These are phyloP conservation scores for Thyatira batis DNA, from an alignment of 2,888 invertebrate species.

Conservation along the genomic window DNA sequence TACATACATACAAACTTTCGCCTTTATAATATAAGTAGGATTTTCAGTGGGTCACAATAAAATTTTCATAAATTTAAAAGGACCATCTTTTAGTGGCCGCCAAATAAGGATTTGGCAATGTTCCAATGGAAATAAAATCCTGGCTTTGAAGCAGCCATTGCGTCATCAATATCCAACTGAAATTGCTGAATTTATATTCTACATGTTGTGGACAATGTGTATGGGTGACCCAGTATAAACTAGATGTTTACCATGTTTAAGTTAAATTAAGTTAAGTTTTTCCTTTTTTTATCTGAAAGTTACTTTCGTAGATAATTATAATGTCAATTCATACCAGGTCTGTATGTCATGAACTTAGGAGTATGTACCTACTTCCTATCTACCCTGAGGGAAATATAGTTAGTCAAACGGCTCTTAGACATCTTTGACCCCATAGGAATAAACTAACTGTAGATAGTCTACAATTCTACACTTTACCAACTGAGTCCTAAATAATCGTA, in stretches of 20 bases:
- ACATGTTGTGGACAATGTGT: background rate
- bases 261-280: slow-evolving; percentile 3
- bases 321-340: too few species aligned
- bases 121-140: slow-evolving; percentile 36
- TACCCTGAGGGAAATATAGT: too few species aligned
- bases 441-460: background rate
- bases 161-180: slow-evolving; percentile 24
- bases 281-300: too few species aligned
- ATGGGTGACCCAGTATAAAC: slow-evolving; percentile 1
- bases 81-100: slow-evolving; percentile 18
- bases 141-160: slow-evolving; percentile 24
- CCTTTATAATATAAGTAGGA: too few species aligned
- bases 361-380: too few species aligned
- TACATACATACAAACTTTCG: too few species aligned
- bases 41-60: too few species aligned
- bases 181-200: slow-evolving; percentile 20
- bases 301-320: too few species aligned
- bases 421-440: background rate
- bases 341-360: too few species aligned
- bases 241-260: background rate
- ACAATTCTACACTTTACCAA: background rate
- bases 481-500: background rate
- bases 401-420: too few species aligned
- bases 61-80: slow-evolving; percentile 28
- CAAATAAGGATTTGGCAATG: slow-evolving; percentile 37